Evolutionary conservation across 2,888 invertebrate species (phyloP).

Genomic region (Clostera curtula): DNA sequence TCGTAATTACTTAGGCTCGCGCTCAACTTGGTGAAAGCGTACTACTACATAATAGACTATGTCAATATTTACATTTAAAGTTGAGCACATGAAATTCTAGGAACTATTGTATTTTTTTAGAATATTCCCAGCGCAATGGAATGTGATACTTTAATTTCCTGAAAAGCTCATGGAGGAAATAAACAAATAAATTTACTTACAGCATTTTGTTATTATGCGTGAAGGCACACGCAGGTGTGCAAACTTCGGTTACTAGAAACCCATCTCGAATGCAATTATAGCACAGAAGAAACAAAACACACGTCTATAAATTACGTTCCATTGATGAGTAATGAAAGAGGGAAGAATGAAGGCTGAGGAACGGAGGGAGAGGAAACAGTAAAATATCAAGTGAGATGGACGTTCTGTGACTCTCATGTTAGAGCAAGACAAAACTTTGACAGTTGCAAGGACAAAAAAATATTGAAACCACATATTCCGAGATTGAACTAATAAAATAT

Average conservation of each 20-base stretch:
- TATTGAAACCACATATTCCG: no score
- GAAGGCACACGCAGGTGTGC: slow-evolving; percentile 85
- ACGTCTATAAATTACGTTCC: slow-evolving; percentile 54
- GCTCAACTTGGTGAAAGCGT: slow-evolving; percentile 22
- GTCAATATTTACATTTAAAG: background rate
- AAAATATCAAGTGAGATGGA: slow-evolving; percentile 4
- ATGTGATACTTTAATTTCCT: slow-evolving; percentile 5
- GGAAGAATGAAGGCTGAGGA: slow-evolving; percentile 5
- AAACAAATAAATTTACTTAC: slow-evolving; percentile 70
- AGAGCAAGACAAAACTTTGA: no score
- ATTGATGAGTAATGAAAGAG: slow-evolving; percentile 63
- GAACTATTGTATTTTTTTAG: background rate
- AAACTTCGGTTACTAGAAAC: slow-evolving; percentile 80
- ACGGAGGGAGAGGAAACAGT: slow-evolving; percentile 4
- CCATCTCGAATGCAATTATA: slow-evolving; percentile 79
- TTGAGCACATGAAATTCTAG: background rate
- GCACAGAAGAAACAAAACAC: slow-evolving; percentile 62
- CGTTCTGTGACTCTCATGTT: no score
- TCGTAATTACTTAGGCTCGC: slow-evolving; percentile 20
- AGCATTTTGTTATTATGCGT: slow-evolving; percentile 77
- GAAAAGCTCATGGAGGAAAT: slow-evolving; percentile 3
- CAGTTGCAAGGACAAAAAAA: no score
- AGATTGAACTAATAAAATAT: no score
- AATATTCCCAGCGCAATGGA: background rate
- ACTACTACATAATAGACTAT: background rate